Evolutionary conservation across 2,888 invertebrate species (phyloP), one percentile per base, ranked within the genome.

Genomic region (Syrphus vitripennis): DNA sequence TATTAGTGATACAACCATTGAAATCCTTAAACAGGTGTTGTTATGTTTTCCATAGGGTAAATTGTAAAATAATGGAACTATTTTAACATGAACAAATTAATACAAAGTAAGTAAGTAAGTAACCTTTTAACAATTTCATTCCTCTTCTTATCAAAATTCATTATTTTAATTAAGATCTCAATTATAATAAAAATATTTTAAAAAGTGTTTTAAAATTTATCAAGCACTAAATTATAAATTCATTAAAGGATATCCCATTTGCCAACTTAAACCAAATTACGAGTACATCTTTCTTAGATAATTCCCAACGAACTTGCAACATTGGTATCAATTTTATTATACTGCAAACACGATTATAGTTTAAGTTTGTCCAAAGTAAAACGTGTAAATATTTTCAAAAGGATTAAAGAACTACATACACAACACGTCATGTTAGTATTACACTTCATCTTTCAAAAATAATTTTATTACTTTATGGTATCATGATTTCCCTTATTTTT

Each of bases 391-490:
- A 31, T 29, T 31, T 16, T 10, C 16, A 55, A n/a, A n/a, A 55
- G 4, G 29, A 55, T 55, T 29, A 10, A 55, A 31, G 16, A 55
- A 55, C 29, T 55, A 61, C 42, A 69, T 34, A 45, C 45, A 16
- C 71, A 24, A 71, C n/a, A n/a, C n/a, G n/a, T n/a, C 12, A 50
- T 67, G 59, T 10, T 53, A 69, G 61, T 42, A 59, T 61, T 61
- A 59, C 67, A 67, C 77, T 61, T 50, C 48, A 57, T 65, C 63
- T 31, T 40, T 31, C 48, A 76, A 76, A 37, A 72, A 69, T 78
- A 61, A 78, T 83, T 83, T 83, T 78, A 83, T 55, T 31, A 26
- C 67, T 69, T 59, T 45, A 65, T 19, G 59, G 24, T 31, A n/a
- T n/a, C n/a, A n/a, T 1, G 10, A 9, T 37, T 9, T 5, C 10